phyloP scores from a whole-genome alignment of 2,888 invertebrate genomes.

The Drosophila seclusa region DNA sequence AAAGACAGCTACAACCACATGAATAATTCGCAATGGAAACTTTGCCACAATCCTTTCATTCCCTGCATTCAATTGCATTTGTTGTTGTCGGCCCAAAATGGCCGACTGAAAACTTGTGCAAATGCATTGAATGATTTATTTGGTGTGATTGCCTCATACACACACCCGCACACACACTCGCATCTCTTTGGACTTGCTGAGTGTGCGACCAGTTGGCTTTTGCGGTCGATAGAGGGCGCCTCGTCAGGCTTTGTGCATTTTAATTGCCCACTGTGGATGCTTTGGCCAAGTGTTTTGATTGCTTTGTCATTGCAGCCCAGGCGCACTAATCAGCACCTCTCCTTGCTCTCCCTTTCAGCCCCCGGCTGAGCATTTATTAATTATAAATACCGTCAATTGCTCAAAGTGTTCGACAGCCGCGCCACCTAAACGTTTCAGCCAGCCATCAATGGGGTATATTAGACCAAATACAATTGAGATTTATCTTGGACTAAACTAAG shows the following conservation, averaged over 20 bases:
- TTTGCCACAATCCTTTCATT: slow-evolving; percentile 30
- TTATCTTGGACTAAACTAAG: background rate
- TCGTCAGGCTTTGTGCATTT: slow-evolving; percentile 72
- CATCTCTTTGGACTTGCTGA: slow-evolving; percentile 11
- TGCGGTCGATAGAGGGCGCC: slow-evolving; percentile 70
- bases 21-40: slow-evolving; percentile 68
- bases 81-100: slow-evolving; percentile 52
- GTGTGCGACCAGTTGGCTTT: slow-evolving; percentile 57
- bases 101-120: slow-evolving; percentile 59
- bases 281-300: slow-evolving; percentile 75
- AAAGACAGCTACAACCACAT: slow-evolving; percentile 36
- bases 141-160: slow-evolving; percentile 75
- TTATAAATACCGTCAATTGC: slow-evolving; percentile 76
- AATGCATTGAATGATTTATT: slow-evolving; percentile 79
- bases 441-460: slow-evolving; percentile 6
- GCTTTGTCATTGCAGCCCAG: slow-evolving; percentile 70
- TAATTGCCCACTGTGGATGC: slow-evolving; percentile 69
- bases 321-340: slow-evolving; percentile 61
- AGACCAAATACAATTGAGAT: background rate
- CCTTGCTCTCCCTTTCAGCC: background rate
- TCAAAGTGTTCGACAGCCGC: slow-evolving; percentile 64
- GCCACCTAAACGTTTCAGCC: slow-evolving; percentile 29
- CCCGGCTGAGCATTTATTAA: slow-evolving; percentile 63
- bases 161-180: slow-evolving; percentile 22
- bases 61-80: background rate